Conservation (phyloP, 2,797 vertebrate species). For the Microcaecilia unicolor region DNA sequence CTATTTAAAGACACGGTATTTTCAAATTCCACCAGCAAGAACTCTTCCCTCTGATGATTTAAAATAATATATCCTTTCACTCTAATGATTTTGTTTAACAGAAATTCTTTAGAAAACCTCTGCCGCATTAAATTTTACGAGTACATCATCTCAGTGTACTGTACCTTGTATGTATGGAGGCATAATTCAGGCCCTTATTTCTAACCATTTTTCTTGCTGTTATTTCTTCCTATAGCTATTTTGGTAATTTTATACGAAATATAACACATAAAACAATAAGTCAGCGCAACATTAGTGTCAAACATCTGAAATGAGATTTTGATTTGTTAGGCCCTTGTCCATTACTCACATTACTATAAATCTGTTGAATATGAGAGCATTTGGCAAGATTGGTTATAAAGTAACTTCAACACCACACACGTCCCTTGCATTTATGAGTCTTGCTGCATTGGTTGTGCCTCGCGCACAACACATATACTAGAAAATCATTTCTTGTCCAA, state of each 20-base stretch:
- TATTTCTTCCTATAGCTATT: slow-evolving; percentile 37
- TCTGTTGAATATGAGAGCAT: slow-evolving; percentile 56
- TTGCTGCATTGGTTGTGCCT: slow-evolving; percentile 25
- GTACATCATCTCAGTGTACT: background rate
- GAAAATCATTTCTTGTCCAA: too few relatives aligned
- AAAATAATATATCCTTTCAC: slow-evolving; percentile 4
- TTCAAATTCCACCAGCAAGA: background rate
- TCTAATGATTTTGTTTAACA: background rate
- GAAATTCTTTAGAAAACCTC: background rate
- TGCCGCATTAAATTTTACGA: slow-evolving; percentile 1
- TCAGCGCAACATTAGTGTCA: slow-evolving; percentile 65
- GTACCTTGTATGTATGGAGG: too few relatives aligned
- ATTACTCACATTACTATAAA: slow-evolving; percentile 61
- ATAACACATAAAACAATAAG: slow-evolving; percentile 59
- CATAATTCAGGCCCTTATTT: slow-evolving; percentile 11
- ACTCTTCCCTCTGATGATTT: slow-evolving; percentile 1
- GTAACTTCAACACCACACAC: slow-evolving; percentile 27
- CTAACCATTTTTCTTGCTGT: slow-evolving; percentile 14
- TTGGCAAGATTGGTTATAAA: slow-evolving; percentile 50
- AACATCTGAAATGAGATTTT: slow-evolving; percentile 77
- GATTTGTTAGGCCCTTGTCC: slow-evolving; percentile 67
- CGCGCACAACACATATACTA: too few relatives aligned
- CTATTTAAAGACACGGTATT: background rate
- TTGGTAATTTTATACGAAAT: slow-evolving; percentile 58
- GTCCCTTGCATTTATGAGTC: slow-evolving; percentile 30